Evolutionary conservation across 1,140 invertebrate species (phyloP).

Genomic region (Philotrypesis tridentata): DNA sequence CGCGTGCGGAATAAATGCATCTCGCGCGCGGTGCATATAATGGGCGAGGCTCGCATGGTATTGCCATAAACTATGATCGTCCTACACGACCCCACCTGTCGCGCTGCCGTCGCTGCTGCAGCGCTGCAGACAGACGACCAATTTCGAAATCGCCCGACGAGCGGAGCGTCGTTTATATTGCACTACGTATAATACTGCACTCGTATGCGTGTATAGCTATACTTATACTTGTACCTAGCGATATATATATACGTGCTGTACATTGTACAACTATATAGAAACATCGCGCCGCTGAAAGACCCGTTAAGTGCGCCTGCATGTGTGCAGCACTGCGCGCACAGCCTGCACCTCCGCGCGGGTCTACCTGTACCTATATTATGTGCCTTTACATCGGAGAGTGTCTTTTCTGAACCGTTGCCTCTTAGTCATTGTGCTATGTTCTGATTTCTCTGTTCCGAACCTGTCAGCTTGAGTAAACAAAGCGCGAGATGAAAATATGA

Average conservation of each 20-base stretch:
- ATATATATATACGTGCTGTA: no score
- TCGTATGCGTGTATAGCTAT: no score
- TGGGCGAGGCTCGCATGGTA: conserved; percentile 65
- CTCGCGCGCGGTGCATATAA: conserved; percentile 57
- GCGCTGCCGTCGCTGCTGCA: conserved; percentile 45
- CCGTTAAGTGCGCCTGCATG: not conserved
- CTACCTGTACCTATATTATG: no score
- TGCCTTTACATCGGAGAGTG: not conserved
- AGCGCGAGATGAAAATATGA: not conserved
- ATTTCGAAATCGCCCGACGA: conserved; percentile 62
- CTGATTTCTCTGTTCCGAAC: not conserved
- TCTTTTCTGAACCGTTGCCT: not conserved
- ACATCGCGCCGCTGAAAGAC: not conserved
- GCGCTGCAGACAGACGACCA: conserved; percentile 52
- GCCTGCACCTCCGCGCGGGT: no score
- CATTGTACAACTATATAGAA: no score
- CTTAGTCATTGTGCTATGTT: not conserved
- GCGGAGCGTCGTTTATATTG: not conserved
- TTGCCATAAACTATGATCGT: conserved; percentile 69
- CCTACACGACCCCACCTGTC: conserved; percentile 71
- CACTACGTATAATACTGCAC: not conserved
- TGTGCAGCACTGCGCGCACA: not conserved
- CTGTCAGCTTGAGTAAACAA: not conserved
- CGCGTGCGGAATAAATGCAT: conserved; percentile 58
- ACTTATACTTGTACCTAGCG: no score